Evolutionary conservation across 2,888 invertebrate genomes (phyloP).

Genomic region (Alcis repandata): DNA sequence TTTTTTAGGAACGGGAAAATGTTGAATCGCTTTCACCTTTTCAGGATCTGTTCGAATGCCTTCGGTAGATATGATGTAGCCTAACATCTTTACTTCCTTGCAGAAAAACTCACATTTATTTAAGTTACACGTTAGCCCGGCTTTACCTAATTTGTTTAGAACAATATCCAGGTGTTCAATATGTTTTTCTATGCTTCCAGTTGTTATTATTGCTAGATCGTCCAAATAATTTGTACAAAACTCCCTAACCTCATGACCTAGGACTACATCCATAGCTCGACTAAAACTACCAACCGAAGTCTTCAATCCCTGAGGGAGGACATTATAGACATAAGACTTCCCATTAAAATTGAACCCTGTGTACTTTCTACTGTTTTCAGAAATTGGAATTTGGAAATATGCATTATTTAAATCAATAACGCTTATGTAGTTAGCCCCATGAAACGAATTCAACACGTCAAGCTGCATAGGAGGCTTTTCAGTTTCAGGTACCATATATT

Average conservation of each 20-base stretch:
- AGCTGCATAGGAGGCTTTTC: slow-evolving; percentile 27
- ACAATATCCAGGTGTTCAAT: slow-evolving; percentile 43
- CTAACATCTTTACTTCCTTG: slow-evolving; percentile 42
- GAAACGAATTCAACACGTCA: slow-evolving; percentile 27
- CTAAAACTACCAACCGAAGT: slow-evolving; percentile 49
- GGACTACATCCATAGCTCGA: slow-evolving; percentile 49
- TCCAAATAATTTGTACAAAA: slow-evolving; percentile 51
- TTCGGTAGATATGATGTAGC: slow-evolving; percentile 38
- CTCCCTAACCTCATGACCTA: slow-evolving; percentile 44
- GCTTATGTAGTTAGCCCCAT: slow-evolving; percentile 23
- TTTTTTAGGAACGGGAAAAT: slow-evolving; percentile 45
- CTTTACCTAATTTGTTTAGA: slow-evolving; percentile 22
- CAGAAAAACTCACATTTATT: slow-evolving; percentile 32
- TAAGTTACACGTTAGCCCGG: slow-evolving; percentile 30
- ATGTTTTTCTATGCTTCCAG: slow-evolving; percentile 37
- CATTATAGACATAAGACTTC: slow-evolving; percentile 28
- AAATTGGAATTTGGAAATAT: slow-evolving; percentile 27
- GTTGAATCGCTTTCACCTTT: slow-evolving; percentile 24
- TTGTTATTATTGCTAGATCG: slow-evolving; percentile 46
- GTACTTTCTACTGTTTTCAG: slow-evolving; percentile 13
- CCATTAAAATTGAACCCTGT: slow-evolving; percentile 26
- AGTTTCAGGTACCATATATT: slow-evolving; percentile 30
- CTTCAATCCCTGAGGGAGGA: slow-evolving; percentile 28
- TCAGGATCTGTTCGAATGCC: slow-evolving; percentile 30
- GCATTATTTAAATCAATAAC: slow-evolving; percentile 29